Percentiles rank a stretch among this genome's conserved stretches.
Conservation (phyloP, 2,113 vertebrate genomes). For the Anolis carolinensis region DNA sequence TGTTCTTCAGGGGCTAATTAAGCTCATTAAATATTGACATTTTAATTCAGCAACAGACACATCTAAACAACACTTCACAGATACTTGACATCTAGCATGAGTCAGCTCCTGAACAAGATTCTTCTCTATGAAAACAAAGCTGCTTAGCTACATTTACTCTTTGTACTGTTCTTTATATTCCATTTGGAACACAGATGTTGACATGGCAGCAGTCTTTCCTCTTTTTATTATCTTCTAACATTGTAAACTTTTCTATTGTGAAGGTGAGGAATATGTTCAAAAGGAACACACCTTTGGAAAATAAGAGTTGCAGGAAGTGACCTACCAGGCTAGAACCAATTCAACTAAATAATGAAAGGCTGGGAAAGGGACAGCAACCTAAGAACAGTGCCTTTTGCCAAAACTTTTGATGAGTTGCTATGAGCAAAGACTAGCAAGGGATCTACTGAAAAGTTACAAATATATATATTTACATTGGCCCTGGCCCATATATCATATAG, state of each 20-base stretch:
- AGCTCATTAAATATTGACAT: neutral
- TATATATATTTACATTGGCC: too few species aligned
- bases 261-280: too few species aligned
- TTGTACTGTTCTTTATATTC: neutral
- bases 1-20: neutral
- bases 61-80: neutral
- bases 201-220: neutral
- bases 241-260: too few species aligned
- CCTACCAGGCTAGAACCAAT: neutral
- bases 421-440: too few species aligned
- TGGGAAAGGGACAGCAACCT: neutral
- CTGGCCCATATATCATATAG: too few species aligned
- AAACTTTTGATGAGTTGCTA: neutral
- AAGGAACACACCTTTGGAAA: too few species aligned
- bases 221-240: neutral
- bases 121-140: neutral
- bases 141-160: neutral
- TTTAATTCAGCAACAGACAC: neutral
- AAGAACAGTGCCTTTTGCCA: neutral
- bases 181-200: neutral
- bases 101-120: neutral
- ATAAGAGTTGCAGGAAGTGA: neutral
- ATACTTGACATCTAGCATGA: neutral
- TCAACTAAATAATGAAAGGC: neutral
- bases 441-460: too few species aligned